phyloP scores from a whole-genome alignment of 2,113 vertebrate genomes.

The Hemibagrus wyckioides region DNA sequence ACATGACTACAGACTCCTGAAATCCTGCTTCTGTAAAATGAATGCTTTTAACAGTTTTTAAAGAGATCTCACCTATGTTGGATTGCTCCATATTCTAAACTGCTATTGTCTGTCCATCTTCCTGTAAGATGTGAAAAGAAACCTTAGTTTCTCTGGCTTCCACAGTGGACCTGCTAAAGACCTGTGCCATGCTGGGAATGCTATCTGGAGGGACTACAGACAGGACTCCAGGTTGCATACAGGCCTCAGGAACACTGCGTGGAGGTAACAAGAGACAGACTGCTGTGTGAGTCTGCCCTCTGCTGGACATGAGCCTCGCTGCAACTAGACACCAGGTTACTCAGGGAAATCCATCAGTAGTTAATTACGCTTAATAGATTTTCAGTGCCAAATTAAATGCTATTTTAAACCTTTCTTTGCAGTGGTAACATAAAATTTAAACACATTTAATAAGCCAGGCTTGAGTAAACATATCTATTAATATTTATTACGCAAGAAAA shows the following conservation, averaged over 20 bases:
- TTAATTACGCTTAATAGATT: too few relatives aligned
- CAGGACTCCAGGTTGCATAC: conserved; percentile 54
- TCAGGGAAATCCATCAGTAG: neutral
- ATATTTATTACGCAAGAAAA: neutral
- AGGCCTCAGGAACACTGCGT: conserved; percentile 63
- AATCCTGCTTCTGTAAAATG: neutral
- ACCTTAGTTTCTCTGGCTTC: conserved; percentile 62
- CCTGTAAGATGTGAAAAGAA: conserved; percentile 71
- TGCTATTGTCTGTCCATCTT: conserved; percentile 72
- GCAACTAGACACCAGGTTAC: conserved; percentile 66
- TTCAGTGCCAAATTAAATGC: neutral
- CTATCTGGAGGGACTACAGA: conserved; percentile 60
- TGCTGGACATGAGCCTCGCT: conserved; percentile 67
- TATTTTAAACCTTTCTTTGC: neutral
- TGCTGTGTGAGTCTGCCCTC: conserved; percentile 68
- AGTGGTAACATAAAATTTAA: neutral
- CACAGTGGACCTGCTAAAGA: conserved; percentile 64
- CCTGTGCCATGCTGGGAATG: conserved; percentile 64
- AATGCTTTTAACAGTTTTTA: neutral
- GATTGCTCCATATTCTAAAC: conserved; percentile 67
- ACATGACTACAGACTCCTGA: neutral
- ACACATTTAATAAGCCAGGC: neutral
- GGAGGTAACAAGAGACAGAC: conserved; percentile 58
- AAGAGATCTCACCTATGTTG: conserved; percentile 66
- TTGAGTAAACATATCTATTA: neutral